A percentile compares a stretch with the other conserved stretches of the same genome.
These are phyloP conservation scores for Pangasius krempfi DNA, from an alignment of 2,797 vertebrate genomes.

Conservation along the genomic window DNA sequence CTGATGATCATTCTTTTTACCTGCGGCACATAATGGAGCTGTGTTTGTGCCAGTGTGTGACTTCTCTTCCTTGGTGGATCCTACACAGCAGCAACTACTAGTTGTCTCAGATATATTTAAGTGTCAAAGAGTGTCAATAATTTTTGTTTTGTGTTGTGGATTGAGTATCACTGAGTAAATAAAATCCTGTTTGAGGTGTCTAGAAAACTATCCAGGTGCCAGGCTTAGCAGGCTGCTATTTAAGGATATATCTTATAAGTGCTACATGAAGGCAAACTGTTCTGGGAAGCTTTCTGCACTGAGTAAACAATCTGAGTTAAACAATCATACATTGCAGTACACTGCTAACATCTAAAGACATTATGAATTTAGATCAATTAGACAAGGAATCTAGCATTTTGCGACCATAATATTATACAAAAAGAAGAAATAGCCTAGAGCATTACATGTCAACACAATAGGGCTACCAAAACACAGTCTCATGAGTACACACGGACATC, in stretches of 20 bases:
- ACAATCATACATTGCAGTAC: neutral
- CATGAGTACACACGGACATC: neutral
- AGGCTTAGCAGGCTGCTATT: neutral
- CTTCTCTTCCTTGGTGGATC: neutral
- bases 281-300: neutral
- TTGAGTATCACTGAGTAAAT: neutral
- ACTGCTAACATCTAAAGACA: neutral
- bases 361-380: neutral
- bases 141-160: neutral
- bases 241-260: neutral
- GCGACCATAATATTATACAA: neutral
- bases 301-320: neutral
- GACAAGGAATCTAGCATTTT: neutral
- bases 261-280: neutral
- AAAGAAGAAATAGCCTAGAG: neutral
- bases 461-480: neutral
- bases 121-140: neutral
- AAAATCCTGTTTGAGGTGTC: neutral
- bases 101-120: neutral
- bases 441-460: neutral
- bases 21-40: neutral
- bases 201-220: neutral
- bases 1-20: neutral
- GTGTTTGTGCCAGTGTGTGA: neutral
- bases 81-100: neutral